Percentiles rank a stretch among this genome's conserved stretches.
Conservation (phyloP, 2,888 invertebrate genomes). For the Crematogaster levior region DNA sequence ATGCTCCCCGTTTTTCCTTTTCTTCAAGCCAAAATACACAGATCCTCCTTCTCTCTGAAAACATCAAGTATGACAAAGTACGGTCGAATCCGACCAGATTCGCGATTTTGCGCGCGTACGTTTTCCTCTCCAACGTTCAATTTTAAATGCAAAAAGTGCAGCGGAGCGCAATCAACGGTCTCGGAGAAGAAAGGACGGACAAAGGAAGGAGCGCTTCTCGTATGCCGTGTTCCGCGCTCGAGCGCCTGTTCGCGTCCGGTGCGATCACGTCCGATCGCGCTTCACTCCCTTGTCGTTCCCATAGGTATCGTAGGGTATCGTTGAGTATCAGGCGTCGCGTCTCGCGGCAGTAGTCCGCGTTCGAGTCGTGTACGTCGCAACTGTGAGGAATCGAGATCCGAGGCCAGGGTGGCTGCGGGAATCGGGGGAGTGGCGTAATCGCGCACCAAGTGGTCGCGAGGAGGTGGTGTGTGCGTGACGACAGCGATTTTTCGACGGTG, state of each 20-base stretch:
- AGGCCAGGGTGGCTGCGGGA: not conserved
- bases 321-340: no score
- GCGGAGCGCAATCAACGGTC: not conserved
- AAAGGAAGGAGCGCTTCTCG: not conserved
- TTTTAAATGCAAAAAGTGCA: not conserved
- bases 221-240: not conserved
- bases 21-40: not conserved
- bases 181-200: not conserved
- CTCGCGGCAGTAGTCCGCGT: not conserved
- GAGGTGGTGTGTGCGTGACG: conserved; percentile 15
- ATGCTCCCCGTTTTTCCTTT: not conserved
- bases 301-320: not conserved
- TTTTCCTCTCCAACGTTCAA: not conserved
- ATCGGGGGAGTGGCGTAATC: not conserved
- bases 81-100: not conserved
- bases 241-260: conserved; percentile 9
- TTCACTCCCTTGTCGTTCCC: not conserved
- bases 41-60: not conserved
- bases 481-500: conserved; percentile 13
- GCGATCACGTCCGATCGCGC: not conserved
- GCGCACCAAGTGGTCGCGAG: not conserved
- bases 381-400: not conserved
- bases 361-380: not conserved
- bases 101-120: not conserved
- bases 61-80: not conserved